Percentiles rank a stretch among this genome's conserved stretches.
Conservation (phyloP, 2,888 invertebrate genomes). For the Amblyjoppa fuscipennis region DNA sequence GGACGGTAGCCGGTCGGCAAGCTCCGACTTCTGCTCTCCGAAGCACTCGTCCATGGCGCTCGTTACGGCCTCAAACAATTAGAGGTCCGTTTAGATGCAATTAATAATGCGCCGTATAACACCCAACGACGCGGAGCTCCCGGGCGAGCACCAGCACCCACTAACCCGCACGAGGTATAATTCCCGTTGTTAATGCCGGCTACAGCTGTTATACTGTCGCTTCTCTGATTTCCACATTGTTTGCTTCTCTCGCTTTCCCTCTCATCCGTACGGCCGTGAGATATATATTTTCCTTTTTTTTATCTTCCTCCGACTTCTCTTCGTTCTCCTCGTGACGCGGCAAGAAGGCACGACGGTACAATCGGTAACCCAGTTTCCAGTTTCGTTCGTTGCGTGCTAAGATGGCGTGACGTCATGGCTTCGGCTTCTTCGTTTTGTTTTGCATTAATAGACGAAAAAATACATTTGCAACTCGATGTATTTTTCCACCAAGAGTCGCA, state of each 20-base stretch:
- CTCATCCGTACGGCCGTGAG: slow-evolving; percentile 33
- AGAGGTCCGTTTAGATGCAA: slow-evolving; percentile 59
- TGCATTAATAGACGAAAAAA: background rate
- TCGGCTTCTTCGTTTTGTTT: background rate
- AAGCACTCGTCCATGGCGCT: slow-evolving; percentile 41
- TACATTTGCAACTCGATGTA: background rate
- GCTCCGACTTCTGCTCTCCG: slow-evolving; percentile 27
- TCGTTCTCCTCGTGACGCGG: slow-evolving; percentile 23
- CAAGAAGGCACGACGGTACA: slow-evolving; percentile 27
- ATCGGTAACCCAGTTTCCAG: slow-evolving; percentile 41
- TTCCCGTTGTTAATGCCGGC: slow-evolving; percentile 37
- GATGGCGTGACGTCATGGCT: background rate
- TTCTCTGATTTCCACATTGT: slow-evolving; percentile 35
- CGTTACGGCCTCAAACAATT: slow-evolving; percentile 59
- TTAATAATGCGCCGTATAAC: slow-evolving; percentile 55
- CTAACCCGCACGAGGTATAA: slow-evolving; percentile 28
- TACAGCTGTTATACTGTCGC: slow-evolving; percentile 2
- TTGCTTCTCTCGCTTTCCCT: slow-evolving; percentile 25
- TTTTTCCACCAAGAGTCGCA: background rate
- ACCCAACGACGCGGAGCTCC: slow-evolving; percentile 20
- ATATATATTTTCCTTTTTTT: slow-evolving; percentile 23
- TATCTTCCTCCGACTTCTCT: background rate
- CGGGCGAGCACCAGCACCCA: background rate
- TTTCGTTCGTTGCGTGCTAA: slow-evolving; percentile 16
- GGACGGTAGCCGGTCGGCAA: background rate